Percentiles rank a stretch among this genome's conserved stretches.
Evolutionary conservation across 2,797 vertebrate genomes (phyloP).

Genomic region (Lithobates sylvaticus): DNA sequence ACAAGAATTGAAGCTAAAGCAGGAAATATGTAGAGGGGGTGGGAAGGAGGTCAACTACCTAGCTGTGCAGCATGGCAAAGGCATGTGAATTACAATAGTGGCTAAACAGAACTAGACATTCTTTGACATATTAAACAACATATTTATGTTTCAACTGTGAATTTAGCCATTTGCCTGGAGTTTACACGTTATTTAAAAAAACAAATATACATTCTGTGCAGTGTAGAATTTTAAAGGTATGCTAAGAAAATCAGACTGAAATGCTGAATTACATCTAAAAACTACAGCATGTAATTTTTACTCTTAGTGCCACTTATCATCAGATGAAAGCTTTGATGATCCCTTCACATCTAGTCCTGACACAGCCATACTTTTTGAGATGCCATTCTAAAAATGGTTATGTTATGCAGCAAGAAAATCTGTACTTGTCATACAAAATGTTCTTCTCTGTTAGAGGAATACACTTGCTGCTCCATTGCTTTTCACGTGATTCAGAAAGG

Average conservation of each 20-base stretch:
- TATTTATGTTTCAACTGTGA: not conserved
- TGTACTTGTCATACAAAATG: slow-evolving; percentile 23
- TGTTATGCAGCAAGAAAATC: not conserved
- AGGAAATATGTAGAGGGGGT: too few species aligned
- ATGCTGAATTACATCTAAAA: not conserved
- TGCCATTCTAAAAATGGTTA: slow-evolving; percentile 21
- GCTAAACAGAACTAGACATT: too few species aligned
- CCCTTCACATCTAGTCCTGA: slow-evolving; percentile 20
- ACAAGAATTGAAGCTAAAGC: too few species aligned
- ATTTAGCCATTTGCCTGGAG: not conserved
- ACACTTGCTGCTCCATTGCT: not conserved
- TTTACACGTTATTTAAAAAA: not conserved
- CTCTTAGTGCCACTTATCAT: slow-evolving; percentile 29
- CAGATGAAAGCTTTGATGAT: slow-evolving; percentile 32
- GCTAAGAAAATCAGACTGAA: not conserved
- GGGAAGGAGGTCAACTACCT: too few species aligned
- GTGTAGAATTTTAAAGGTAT: slow-evolving; percentile 3
- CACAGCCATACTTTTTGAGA: slow-evolving; percentile 26
- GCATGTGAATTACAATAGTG: too few species aligned
- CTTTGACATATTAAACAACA: not conserved
- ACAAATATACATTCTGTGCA: not conserved
- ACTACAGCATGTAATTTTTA: slow-evolving; percentile 11
- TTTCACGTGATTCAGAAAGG: too few species aligned
- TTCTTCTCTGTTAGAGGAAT: not conserved
- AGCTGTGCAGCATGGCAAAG: too few species aligned